Base-by-base conservation (phyloP, 1,140 invertebrate genomes). In the Maniola jurtina region DNA sequence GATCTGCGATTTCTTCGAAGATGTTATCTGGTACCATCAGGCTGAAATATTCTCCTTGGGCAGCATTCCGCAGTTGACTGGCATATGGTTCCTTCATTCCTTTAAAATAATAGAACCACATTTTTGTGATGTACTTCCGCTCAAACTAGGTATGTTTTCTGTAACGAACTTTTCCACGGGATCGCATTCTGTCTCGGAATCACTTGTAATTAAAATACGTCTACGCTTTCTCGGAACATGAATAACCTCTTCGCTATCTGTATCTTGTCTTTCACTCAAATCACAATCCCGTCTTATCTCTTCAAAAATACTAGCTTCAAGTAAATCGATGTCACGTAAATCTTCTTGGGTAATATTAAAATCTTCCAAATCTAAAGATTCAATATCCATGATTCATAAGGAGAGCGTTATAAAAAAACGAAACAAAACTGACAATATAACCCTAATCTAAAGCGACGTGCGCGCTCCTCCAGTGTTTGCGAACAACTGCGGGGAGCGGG, bases 1-100 rank as follows among this genome's bases (percentile, higher is more conserved):
- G 75, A 70, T 74, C 72, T 68, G 73, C 75, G 70, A 80, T 80
- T 62, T 72, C 73, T 75, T 78, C 68, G 70, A 80, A 59, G 74
- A 80, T 73, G 72, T 77, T 71, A 68, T 73, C 78, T 72, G 73
- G 70, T 68, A 77, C 71, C 58, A 79, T 72, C 67, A 79, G 66
- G 63, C 64, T 59, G 72, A 72, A 79, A 76, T 73, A 78, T 59
- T 70, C 45, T 59, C 68, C 73, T 62, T 72, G 74, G 64, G 60
- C 70, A 70, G 73, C 70, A 71, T 79, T 70, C 72, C 72, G 73
- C 69, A 78, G 66, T 65, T 71, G 71, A 73, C 68, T 72, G 70
- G 73, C 72, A 78, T 73, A 73, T 75, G 69, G 70, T 47, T 62
- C 68, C 68, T 73, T 75, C 71, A 75, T 77, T 72, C 73, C 69